phyloP scores from a whole-genome alignment of 1,140 invertebrate genomes.

The Ericerus pela region DNA sequence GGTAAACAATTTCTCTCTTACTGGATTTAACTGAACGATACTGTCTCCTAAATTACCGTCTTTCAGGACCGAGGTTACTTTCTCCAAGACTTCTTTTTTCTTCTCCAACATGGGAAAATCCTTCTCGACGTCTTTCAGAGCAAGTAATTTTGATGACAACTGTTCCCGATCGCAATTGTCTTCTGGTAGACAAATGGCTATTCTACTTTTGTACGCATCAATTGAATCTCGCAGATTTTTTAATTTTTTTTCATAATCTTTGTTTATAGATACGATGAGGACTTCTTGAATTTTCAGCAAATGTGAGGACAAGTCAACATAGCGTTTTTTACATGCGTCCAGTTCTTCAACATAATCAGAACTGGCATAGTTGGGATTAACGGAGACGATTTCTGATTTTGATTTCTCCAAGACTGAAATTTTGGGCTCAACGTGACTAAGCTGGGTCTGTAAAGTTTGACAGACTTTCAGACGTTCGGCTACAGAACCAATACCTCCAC shows the following conservation, averaged over 20 bases:
- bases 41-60: no score
- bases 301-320: slow-evolving; percentile 53
- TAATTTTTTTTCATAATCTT: slow-evolving; percentile 73
- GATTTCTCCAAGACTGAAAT: slow-evolving; percentile 50
- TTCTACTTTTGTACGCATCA: slow-evolving; percentile 66
- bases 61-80: not conserved
- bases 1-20: not conserved
- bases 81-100: not conserved
- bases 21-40: not conserved
- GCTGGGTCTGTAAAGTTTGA: slow-evolving; percentile 39
- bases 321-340: slow-evolving; percentile 56
- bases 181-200: slow-evolving; percentile 81
- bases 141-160: slow-evolving; percentile 75
- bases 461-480: slow-evolving; percentile 49
- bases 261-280: slow-evolving; percentile 65
- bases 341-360: slow-evolving; percentile 58
- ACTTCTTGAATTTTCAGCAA: slow-evolving; percentile 67
- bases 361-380: slow-evolving; percentile 64
- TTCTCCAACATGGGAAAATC: slow-evolving; percentile 35
- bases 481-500: slow-evolving; percentile 70
- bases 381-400: slow-evolving; percentile 51
- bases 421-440: slow-evolving; percentile 41
- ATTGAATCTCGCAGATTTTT: slow-evolving; percentile 63
- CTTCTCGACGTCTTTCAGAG: slow-evolving; percentile 57
- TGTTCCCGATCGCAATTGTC: slow-evolving; percentile 75